Evolutionary conservation across 2,888 invertebrate species (phyloP).

Genomic region (Drosophila helvetica): DNA sequence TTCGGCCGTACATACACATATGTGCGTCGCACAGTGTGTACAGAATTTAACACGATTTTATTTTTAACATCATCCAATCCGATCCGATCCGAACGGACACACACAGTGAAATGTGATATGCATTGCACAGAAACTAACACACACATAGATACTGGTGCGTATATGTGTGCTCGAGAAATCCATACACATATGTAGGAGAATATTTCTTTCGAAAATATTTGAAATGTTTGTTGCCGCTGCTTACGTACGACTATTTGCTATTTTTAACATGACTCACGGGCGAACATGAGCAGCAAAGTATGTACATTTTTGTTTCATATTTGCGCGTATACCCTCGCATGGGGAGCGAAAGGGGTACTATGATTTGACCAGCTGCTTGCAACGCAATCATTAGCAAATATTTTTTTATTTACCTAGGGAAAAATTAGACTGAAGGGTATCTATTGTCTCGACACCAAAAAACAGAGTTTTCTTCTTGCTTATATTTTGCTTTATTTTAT

Average conservation of each 20-base stretch:
- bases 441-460: too few relatives aligned
- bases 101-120: constrained; percentile 64
- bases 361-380: not conserved
- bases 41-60: constrained; percentile 51
- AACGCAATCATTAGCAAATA: too few relatives aligned
- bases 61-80: constrained; percentile 58
- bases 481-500: not conserved
- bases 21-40: not conserved
- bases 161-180: constrained; percentile 17
- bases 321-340: not conserved
- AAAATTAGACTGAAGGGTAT: too few relatives aligned
- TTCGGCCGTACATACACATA: not conserved
- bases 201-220: constrained; percentile 52
- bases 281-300: constrained; percentile 40
- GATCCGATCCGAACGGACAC: constrained; percentile 33
- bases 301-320: constrained; percentile 42
- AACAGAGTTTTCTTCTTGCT: too few relatives aligned
- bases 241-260: constrained; percentile 49
- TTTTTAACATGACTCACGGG: constrained; percentile 61
- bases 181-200: constrained; percentile 31
- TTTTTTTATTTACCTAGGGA: too few relatives aligned
- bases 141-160: too few relatives aligned
- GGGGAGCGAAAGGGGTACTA: not conserved
- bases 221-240: constrained; percentile 62
- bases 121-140: constrained; percentile 32